Percentiles rank a stretch among this genome's conserved stretches.
phyloP scores from a whole-genome alignment of 2,888 invertebrate genomes.

The Boloria euphrosyne region DNA sequence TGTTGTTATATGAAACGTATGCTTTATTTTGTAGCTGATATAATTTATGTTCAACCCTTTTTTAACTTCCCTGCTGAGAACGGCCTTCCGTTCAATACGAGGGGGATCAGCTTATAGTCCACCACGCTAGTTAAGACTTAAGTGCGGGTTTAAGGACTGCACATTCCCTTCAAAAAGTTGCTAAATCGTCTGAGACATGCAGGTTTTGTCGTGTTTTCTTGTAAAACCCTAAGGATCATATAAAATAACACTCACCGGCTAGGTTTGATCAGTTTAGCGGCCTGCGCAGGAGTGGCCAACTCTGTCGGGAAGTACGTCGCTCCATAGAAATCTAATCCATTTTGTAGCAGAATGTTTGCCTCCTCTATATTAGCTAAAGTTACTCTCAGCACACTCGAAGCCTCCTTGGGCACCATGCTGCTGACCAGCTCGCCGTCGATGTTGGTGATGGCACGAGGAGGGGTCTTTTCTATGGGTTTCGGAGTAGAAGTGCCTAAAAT shows the following conservation, averaged over 20 bases:
- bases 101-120: too few relatives aligned
- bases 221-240: too few relatives aligned
- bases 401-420: constrained; percentile 82
- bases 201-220: too few relatives aligned
- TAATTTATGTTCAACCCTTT: too few relatives aligned
- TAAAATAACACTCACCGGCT: constrained; percentile 58
- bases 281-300: constrained; percentile 85
- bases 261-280: constrained; percentile 82
- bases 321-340: constrained; percentile 93
- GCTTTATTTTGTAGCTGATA: too few relatives aligned
- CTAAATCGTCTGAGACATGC: too few relatives aligned
- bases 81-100: too few relatives aligned
- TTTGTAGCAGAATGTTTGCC: constrained; percentile 89
- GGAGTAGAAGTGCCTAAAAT: constrained; percentile 70
- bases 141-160: too few relatives aligned
- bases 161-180: too few relatives aligned
- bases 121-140: too few relatives aligned
- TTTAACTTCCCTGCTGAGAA: too few relatives aligned
- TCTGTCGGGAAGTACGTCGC: constrained; percentile 94
- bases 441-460: constrained; percentile 66
- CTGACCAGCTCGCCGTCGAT: constrained; percentile 75
- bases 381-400: constrained; percentile 86
- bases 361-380: constrained; percentile 90
- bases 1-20: too few relatives aligned
- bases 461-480: constrained; percentile 68